phyloP scores from a whole-genome alignment of 1,140 invertebrate species.

The Drosophila albomicans region DNA sequence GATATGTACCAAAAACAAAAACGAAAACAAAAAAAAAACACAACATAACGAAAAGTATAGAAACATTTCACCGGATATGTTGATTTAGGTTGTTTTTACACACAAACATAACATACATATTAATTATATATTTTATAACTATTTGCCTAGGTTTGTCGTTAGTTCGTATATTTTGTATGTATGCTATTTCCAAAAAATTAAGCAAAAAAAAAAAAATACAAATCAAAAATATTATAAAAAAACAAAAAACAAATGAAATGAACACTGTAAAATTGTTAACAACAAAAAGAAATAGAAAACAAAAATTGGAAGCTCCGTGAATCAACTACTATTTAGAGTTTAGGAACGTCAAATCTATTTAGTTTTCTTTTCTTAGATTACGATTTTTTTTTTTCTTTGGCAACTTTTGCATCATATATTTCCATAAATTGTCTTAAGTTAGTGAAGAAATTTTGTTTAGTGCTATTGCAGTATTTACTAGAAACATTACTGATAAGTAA shows the following conservation, averaged over 20 bases:
- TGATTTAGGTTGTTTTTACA: conserved; percentile 26
- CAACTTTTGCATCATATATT: conserved; percentile 69
- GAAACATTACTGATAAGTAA: conserved; percentile 55
- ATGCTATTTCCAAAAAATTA: conserved; percentile 65
- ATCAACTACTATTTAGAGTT: conserved; percentile 20
- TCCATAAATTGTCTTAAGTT: conserved; percentile 70
- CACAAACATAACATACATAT: conserved; percentile 22
- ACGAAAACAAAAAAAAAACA: neutral
- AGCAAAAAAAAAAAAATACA: too few relatives aligned
- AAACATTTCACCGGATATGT: neutral
- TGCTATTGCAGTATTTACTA: conserved; percentile 79
- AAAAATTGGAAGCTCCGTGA: neutral
- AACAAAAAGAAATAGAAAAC: conserved; percentile 34
- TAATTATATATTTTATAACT: conserved; percentile 36
- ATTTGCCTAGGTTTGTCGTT: conserved; percentile 38
- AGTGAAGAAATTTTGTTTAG: conserved; percentile 70
- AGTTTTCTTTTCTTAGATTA: conserved; percentile 32
- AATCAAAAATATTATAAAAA: conserved; percentile 10
- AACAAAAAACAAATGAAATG: conserved; percentile 3
- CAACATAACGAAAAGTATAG: neutral
- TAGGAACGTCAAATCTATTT: conserved; percentile 5
- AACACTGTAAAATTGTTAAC: conserved; percentile 39
- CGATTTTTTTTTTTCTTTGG: neutral
- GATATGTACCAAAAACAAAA: conserved; percentile 18
- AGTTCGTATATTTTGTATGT: conserved; percentile 22